Conservation (phyloP, 2,113 vertebrate species). For the Zosterops hypoxanthus region DNA sequence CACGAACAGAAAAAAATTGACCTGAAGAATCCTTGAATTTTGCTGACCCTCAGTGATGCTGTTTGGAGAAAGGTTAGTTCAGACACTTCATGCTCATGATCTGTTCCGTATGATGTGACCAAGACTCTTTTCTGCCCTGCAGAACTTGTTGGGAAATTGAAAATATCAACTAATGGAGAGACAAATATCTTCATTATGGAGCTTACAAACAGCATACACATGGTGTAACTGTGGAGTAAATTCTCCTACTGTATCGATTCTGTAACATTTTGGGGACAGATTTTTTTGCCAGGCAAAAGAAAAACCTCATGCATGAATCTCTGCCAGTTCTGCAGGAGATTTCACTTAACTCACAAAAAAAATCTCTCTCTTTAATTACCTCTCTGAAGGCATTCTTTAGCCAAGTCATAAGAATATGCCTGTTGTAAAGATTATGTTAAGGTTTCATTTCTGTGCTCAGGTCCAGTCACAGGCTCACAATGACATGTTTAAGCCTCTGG, state of each 20-base stretch:
- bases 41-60: not conserved
- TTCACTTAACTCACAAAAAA: not conserved
- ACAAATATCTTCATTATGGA: not conserved
- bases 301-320: not conserved
- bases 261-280: not conserved
- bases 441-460: not conserved
- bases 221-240: accelerated
- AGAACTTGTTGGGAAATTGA: not conserved
- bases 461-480: not conserved
- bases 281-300: not conserved
- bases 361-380: not conserved
- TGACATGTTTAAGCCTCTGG: not conserved
- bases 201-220: not conserved
- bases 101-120: not conserved
- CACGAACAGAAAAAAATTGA: not conserved
- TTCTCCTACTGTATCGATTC: not conserved
- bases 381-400: not conserved
- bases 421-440: not conserved
- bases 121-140: conserved; percentile 8
- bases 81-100: not conserved
- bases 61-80: conserved; percentile 2
- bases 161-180: not conserved
- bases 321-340: not conserved
- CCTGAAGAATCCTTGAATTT: conserved; percentile 33
- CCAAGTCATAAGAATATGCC: not conserved